These are phyloP conservation scores for Ophioninae sp. DNA, from an alignment of 2,888 invertebrate genomes.

Conservation along the genomic window DNA sequence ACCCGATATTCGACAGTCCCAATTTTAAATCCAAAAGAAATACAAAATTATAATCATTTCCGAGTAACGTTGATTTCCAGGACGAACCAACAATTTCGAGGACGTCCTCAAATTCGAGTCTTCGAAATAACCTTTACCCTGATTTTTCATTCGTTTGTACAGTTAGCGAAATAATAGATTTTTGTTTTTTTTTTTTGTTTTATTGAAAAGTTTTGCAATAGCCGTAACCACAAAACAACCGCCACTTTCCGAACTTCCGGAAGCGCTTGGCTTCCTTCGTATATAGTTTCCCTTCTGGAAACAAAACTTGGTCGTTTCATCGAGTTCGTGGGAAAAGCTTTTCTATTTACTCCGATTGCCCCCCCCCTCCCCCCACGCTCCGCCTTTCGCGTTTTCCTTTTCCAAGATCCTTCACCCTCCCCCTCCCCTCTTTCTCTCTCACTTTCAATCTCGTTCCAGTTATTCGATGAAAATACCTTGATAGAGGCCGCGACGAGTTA, in stretches of 20 bases:
- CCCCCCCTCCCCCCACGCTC: no score
- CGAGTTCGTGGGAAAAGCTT: slow-evolving; percentile 7
- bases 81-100: no score
- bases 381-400: no score
- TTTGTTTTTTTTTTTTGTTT: no score
- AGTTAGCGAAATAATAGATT: slow-evolving; percentile 16
- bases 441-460: not conserved
- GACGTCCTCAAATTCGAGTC: no score
- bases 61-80: no score
- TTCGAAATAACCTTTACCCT: no score
- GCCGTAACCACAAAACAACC: slow-evolving; percentile 1
- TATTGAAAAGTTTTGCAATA: slow-evolving; percentile 29
- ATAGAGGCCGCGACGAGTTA: slow-evolving; percentile 12
- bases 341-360: not conserved
- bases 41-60: no score
- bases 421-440: slow-evolving; percentile 6
- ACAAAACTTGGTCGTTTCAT: slow-evolving; percentile 21
- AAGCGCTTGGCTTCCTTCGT: slow-evolving; percentile 12
- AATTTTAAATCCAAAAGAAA: no score
- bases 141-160: slow-evolving; percentile 20
- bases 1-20: no score
- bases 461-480: slow-evolving; percentile 47
- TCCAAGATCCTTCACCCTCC: slow-evolving; percentile 9
- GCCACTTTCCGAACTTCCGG: slow-evolving; percentile 24
- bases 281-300: slow-evolving; percentile 15